A percentile compares a stretch with the other conserved stretches of the same genome.
These are phyloP conservation scores for Lucinisca nassula DNA, from an alignment of 2,888 invertebrate species.

Conservation along the genomic window DNA sequence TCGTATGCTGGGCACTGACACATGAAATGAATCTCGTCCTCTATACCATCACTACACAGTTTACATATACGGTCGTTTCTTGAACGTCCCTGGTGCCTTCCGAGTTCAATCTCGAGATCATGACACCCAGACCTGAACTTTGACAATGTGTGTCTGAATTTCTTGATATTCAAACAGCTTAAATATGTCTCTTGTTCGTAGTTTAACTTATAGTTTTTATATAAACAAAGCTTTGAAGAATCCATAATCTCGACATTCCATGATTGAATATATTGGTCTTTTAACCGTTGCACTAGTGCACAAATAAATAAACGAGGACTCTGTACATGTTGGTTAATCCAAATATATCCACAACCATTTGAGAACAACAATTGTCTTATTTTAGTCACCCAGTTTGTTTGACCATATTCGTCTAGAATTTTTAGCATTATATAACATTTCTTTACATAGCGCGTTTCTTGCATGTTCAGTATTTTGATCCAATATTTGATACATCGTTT, in stretches of 20 bases:
- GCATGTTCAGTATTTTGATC: slow-evolving; percentile 12
- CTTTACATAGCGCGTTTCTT: slow-evolving; percentile 5
- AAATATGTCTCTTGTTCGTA: too few relatives aligned
- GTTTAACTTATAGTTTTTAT: background rate
- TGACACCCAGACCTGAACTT: background rate
- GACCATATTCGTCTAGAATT: background rate
- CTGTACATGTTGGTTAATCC: background rate
- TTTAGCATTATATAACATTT: slow-evolving; percentile 22
- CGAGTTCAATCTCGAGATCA: slow-evolving; percentile 17
- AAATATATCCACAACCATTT: slow-evolving; percentile 37
- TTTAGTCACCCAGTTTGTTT: slow-evolving; percentile 16
- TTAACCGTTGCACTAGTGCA: background rate
- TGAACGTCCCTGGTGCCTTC: background rate
- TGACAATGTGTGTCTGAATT: background rate
- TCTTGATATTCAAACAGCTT: background rate
- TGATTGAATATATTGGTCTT: background rate
- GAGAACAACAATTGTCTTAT: slow-evolving; percentile 11
- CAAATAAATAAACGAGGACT: background rate
- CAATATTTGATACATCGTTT: slow-evolving; percentile 31
- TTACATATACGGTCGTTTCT: background rate
- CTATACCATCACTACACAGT: background rate
- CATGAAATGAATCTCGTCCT: too few relatives aligned
- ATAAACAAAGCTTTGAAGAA: background rate
- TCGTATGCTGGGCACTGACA: too few relatives aligned
- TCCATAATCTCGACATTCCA: background rate